phyloP scores from a whole-genome alignment of 1,140 invertebrate species.

The Sarcophaga bullata region DNA sequence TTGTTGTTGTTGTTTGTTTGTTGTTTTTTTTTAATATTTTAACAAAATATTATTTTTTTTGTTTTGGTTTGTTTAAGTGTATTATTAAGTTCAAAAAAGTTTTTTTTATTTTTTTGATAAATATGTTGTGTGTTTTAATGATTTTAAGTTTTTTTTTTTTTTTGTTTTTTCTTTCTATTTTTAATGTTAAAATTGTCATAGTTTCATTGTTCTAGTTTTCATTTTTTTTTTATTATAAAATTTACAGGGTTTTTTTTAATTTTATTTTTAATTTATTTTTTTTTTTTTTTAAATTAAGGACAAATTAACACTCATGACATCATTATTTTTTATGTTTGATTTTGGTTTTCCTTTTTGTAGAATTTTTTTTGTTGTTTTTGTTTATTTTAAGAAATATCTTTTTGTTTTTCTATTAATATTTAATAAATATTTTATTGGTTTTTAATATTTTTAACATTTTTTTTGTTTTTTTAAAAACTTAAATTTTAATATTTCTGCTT shows the following conservation, averaged over 20 bases:
- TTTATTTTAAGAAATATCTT: constrained; percentile 1
- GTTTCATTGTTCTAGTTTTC: constrained; percentile 34
- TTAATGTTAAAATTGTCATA: constrained; percentile 39
- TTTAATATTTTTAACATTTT: constrained; percentile 16
- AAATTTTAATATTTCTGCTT: neutral
- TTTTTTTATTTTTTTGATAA: constrained; percentile 32
- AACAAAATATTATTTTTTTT: constrained; percentile 8
- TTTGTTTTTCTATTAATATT: neutral
- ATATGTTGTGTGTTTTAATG: neutral
- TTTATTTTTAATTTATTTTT: constrained; percentile 9
- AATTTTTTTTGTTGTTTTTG: constrained; percentile 17
- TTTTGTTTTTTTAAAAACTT: constrained; percentile 6
- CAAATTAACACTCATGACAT: constrained; percentile 39
- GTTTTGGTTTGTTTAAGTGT: neutral
- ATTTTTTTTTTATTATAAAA: constrained; percentile 1
- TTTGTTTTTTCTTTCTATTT: too few species aligned
- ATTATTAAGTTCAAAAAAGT: too few species aligned
- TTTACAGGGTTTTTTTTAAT: constrained; percentile 26
- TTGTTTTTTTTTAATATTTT: neutral
- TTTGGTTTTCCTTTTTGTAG: constrained; percentile 27
- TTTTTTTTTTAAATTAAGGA: constrained; percentile 28
- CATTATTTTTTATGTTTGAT: constrained; percentile 24
- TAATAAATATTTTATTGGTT: constrained; percentile 30
- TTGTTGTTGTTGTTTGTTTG: constrained; percentile 5
- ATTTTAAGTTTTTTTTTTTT: neutral